These are phyloP conservation scores for Ophion ventricosus DNA, from an alignment of 2,888 invertebrate species.

Conservation along the genomic window DNA sequence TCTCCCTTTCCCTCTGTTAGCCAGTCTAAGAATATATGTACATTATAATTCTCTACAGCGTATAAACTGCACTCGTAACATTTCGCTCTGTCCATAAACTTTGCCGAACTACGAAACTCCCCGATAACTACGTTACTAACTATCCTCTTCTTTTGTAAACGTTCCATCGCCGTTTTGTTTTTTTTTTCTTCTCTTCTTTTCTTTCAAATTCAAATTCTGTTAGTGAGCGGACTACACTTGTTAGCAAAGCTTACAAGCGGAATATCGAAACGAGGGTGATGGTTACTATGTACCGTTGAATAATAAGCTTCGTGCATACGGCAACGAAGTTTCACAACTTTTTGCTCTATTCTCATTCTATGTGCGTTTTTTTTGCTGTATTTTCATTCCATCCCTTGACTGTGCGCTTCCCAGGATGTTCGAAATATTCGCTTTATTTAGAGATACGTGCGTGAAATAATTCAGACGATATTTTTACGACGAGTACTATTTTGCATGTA, in stretches of 20 bases:
- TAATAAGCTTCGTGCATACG: slow-evolving; percentile 5
- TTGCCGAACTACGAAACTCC: slow-evolving; percentile 40
- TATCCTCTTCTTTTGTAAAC: slow-evolving; percentile 33
- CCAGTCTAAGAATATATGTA: slow-evolving; percentile 9
- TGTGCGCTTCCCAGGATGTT: neutral
- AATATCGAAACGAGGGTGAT: slow-evolving; percentile 20
- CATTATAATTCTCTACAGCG: slow-evolving; percentile 7
- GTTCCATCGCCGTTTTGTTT: neutral
- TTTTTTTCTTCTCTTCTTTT: neutral
- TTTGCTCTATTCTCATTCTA: neutral
- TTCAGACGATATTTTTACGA: neutral
- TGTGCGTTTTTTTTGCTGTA: neutral
- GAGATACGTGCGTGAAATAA: neutral
- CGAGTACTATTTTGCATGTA: too few species aligned
- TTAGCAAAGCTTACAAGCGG: slow-evolving; percentile 5
- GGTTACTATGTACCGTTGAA: slow-evolving; percentile 11
- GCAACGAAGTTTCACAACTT: neutral
- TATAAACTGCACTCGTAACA: slow-evolving; percentile 29
- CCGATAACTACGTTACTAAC: slow-evolving; percentile 39
- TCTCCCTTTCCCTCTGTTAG: neutral
- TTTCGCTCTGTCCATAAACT: slow-evolving; percentile 32
- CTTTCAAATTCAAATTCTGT: slow-evolving; percentile 23
- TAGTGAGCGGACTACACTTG: neutral
- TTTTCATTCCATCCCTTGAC: neutral
- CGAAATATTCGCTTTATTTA: neutral